Evolutionary conservation across 2,113 vertebrate genomes (phyloP), one percentile per base, ranked within the genome.

Genomic region (Vidua chalybeata): DNA sequence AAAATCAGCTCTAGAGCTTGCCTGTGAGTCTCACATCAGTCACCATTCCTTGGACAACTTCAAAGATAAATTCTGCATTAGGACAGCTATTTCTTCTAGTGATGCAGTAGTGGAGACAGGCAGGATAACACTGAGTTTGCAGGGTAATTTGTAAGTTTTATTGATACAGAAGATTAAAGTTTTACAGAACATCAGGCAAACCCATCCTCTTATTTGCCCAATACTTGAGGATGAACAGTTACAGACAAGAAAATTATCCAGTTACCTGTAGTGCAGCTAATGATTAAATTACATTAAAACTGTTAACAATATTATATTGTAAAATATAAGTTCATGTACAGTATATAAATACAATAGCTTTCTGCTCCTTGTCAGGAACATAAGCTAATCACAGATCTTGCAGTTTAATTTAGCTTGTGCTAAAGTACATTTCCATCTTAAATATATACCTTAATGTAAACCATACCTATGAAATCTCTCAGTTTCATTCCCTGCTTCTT

Each of bases 141-240:
- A 94, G 77, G 49, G 41, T 74, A 97, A 75, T 95, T 55, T 81
- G 59, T 77, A 84, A 84, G 37, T 63, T 98, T 98, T 98, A 98
- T 97, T 98, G 90, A 96, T 91, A 87, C 81, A 82, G 89, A 92
- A 94, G 63, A 84, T 33, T 41, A 71, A 86, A 90, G 73, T 91
- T 84, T 90, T 92, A 97, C 90, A 96, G 87, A 96, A 96, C 48
- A 81, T 78, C 52, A 94, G 63, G 63, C 45, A 94, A 90, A 93
- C 39, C 45, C 69, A 89, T 55, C 54, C 45, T 71, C 59, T 81
- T 84, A 79, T 68, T 84, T 71, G 24, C 35, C 59, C 87, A 68
- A 4, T 66, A 88, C n/a, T 68, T 87, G 79, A 94, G 27, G 71
- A 85, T 77, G 69, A 90, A 94, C 87, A 94, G 79, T 86, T 94